These are phyloP conservation scores for Panzeria rudis DNA, from an alignment of 2,888 invertebrate species.

Conservation along the genomic window DNA sequence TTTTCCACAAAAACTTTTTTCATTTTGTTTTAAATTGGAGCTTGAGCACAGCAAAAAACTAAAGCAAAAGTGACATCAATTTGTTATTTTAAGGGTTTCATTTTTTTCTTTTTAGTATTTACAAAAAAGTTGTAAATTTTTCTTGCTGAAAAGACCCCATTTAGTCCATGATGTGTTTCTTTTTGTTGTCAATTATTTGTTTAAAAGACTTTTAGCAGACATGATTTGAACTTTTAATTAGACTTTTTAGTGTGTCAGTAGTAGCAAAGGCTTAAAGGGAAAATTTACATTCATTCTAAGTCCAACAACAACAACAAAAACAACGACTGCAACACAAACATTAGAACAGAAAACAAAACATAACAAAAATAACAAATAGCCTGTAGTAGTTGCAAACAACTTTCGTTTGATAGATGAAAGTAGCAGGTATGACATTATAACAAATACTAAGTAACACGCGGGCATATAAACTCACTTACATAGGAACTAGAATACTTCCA, in stretches of 20 bases:
- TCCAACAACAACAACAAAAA: constrained; percentile 16
- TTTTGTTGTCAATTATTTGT: constrained; percentile 40
- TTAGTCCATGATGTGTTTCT: constrained; percentile 35
- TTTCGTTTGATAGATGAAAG: constrained; percentile 72
- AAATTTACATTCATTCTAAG: constrained; percentile 27
- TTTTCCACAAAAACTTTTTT: neutral
- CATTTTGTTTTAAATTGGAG: neutral
- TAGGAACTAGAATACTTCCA: constrained; percentile 3
- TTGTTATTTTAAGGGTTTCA: constrained; percentile 26
- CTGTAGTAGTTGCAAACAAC: constrained; percentile 49
- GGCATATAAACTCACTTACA: neutral
- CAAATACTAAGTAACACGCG: constrained; percentile 8
- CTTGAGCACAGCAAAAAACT: neutral
- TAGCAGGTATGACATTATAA: constrained; percentile 74
- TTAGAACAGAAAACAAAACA: constrained; percentile 20
- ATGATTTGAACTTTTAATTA: constrained; percentile 78
- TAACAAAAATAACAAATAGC: constrained; percentile 53
- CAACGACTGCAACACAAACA: neutral
- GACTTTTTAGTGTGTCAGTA: constrained; percentile 79
- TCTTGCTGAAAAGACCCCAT: constrained; percentile 16
- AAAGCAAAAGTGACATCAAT: constrained; percentile 36
- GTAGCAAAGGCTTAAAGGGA: constrained; percentile 66
- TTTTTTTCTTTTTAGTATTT: neutral
- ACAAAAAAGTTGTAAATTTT: neutral
- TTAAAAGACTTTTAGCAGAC: constrained; percentile 51